phyloP scores from a whole-genome alignment of 2,888 invertebrate genomes.

The Linnaemya tessellans region DNA sequence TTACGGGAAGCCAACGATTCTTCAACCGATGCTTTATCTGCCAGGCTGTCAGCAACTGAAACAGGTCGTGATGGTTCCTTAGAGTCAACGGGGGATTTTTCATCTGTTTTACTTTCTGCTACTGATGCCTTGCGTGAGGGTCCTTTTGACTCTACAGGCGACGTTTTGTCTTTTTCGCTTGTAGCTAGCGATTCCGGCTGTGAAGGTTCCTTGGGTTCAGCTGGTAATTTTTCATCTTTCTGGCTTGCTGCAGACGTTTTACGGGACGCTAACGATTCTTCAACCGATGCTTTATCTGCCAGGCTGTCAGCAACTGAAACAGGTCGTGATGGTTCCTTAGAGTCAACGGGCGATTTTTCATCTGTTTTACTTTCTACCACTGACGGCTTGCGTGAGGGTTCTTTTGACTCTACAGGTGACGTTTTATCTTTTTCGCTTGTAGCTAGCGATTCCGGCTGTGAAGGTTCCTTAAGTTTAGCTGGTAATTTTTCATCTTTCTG shows the following conservation, averaged over 20 bases:
- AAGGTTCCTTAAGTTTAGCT: neutral
- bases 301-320: slow-evolving; percentile 51
- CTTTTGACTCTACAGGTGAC: slow-evolving; percentile 33
- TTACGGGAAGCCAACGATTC: slow-evolving; percentile 74
- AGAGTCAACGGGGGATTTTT: slow-evolving; percentile 27
- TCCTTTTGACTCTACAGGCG: slow-evolving; percentile 48
- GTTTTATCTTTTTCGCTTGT: slow-evolving; percentile 58
- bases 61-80: slow-evolving; percentile 63
- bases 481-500: slow-evolving; percentile 63
- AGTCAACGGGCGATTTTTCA: slow-evolving; percentile 52
- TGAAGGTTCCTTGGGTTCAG: slow-evolving; percentile 65
- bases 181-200: slow-evolving; percentile 66
- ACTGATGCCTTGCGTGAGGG: slow-evolving; percentile 47
- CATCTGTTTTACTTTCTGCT: slow-evolving; percentile 42
- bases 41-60: slow-evolving; percentile 19
- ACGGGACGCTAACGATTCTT: slow-evolving; percentile 72
- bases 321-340: slow-evolving; percentile 52
- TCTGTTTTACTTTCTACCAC: slow-evolving; percentile 61
- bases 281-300: slow-evolving; percentile 47
- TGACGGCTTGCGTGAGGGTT: slow-evolving; percentile 7
- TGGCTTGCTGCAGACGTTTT: slow-evolving; percentile 76
- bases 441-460: slow-evolving; percentile 18
- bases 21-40: slow-evolving; percentile 52
- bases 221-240: slow-evolving; percentile 70
- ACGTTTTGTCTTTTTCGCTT: slow-evolving; percentile 63